Evolutionary conservation across 2,888 invertebrate genomes (phyloP), one percentile per base, ranked within the genome.

Genomic region (Eueremaeus valkanovi): DNA sequence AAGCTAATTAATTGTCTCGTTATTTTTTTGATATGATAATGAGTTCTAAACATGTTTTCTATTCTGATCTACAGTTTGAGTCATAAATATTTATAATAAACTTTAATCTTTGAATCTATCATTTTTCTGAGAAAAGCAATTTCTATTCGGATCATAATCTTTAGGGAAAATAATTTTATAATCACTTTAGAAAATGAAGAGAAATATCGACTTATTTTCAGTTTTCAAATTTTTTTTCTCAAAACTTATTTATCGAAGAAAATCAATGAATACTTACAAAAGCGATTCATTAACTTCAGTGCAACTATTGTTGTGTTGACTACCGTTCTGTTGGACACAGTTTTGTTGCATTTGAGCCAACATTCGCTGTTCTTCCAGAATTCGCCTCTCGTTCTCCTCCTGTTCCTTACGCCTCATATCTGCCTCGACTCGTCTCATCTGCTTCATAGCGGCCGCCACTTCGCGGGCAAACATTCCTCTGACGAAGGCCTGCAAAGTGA

Each of bases 391-490:
- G 31, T 78, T 77, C 40, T 79, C 80, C 76, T 79, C 80, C 73
- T 79, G 79, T 76, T 80, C 80, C 11, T 51, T 36, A 6, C 29
- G n/a, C 45, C 66, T 33, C 68, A 68, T 79, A 76, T 82, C 83
- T 78, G 81, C 83, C 77, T 83, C 83, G 5, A 83, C 81, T 36
- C 80, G 77, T 70, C 81, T 79, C 81, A 94, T 93, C 85, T 94
- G 93, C 8, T 93, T 84, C 77, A 95, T 83, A 0, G 94, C 93
- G 0, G 90, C 87, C 0, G 93, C 93, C 9, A 91, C 87, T 76
- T 80, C 78, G 78, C 95, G 85, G 0, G 93, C 95, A 85, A 94
- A 95, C 80, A 93, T 92, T 3, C 95, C 95, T 13, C 94, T 85
- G 6, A 80, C 78, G 94, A 84, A 83, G 91, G 92, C 81, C 85